Percentiles rank a stretch among this genome's conserved stretches.
These are phyloP conservation scores for Miltochrista miniata DNA, from an alignment of 2,888 invertebrate species.

Conservation along the genomic window DNA sequence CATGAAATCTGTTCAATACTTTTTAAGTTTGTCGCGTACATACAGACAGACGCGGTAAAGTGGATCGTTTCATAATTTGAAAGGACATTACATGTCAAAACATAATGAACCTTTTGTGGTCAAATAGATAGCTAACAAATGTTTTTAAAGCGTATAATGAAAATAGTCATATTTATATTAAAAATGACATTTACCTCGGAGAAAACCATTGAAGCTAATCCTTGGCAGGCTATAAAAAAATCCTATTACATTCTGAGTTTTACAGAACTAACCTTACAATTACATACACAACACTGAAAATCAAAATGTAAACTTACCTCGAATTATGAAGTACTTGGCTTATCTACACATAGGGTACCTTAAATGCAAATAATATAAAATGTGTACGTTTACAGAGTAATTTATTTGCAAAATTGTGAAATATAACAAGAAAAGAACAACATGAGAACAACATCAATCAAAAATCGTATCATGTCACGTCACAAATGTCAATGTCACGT, in stretches of 20 bases:
- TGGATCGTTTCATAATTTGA: too few species aligned
- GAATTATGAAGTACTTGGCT: not conserved
- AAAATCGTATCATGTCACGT: too few species aligned
- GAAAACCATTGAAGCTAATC: constrained; percentile 63
- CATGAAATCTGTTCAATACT: too few species aligned
- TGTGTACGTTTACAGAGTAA: not conserved
- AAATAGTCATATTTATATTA: constrained; percentile 11
- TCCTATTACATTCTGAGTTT: constrained; percentile 6
- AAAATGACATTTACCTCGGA: constrained; percentile 53
- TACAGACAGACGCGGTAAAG: too few species aligned
- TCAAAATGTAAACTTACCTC: constrained; percentile 1
- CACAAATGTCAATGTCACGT: too few species aligned
- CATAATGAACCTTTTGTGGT: too few species aligned
- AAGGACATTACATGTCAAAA: too few species aligned
- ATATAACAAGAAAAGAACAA: too few species aligned
- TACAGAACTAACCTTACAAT: not conserved
- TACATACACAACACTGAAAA: not conserved
- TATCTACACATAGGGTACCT: not conserved
- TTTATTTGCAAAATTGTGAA: not conserved
- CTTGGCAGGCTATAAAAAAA: constrained; percentile 60
- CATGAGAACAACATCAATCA: too few species aligned
- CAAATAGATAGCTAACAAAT: not conserved
- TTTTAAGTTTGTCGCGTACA: too few species aligned
- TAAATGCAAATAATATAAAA: not conserved
- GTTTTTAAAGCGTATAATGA: not conserved